These are phyloP conservation scores for Potamilus streckersoni DNA, from an alignment of 1,140 invertebrate species.

Conservation along the genomic window DNA sequence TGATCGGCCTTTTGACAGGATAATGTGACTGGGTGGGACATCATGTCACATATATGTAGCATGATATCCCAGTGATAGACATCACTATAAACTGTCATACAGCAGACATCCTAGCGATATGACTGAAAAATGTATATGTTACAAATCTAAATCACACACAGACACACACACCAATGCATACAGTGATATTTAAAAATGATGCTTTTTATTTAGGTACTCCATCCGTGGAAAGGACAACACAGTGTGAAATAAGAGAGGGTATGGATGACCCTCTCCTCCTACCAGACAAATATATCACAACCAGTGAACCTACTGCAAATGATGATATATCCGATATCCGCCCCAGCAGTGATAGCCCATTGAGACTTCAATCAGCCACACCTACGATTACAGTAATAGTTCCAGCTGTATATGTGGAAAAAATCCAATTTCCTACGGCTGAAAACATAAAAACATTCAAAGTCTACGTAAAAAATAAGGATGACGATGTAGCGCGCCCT, in stretches of 20 bases:
- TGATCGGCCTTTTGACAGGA: too few relatives aligned
- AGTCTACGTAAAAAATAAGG: constrained; percentile 6
- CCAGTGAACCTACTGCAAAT: constrained; percentile 17
- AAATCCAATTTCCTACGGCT: constrained; percentile 10
- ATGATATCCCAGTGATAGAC: too few relatives aligned
- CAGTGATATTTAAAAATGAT: too few relatives aligned
- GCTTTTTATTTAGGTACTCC: background rate
- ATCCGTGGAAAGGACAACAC: background rate
- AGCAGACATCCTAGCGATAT: too few relatives aligned
- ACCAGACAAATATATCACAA: constrained; percentile 19
- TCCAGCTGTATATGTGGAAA: constrained; percentile 18
- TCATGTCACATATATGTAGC: too few relatives aligned
- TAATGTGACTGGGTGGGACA: too few relatives aligned
- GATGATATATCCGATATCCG: constrained; percentile 21
- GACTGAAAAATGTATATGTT: too few relatives aligned
- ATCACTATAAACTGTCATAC: too few relatives aligned
- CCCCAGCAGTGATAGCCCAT: constrained; percentile 11
- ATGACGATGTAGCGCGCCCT: constrained; percentile 1
- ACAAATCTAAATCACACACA: too few relatives aligned
- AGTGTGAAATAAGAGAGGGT: constrained; percentile 9
- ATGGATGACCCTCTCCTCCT: constrained; percentile 13
- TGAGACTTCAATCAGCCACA: constrained; percentile 11
- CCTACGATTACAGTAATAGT: constrained; percentile 17
- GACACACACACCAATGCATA: too few relatives aligned
- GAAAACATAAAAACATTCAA: constrained; percentile 21